Conservation (phyloP, 2,797 vertebrate genomes). For the Enteromius afrohamiltoni region DNA sequence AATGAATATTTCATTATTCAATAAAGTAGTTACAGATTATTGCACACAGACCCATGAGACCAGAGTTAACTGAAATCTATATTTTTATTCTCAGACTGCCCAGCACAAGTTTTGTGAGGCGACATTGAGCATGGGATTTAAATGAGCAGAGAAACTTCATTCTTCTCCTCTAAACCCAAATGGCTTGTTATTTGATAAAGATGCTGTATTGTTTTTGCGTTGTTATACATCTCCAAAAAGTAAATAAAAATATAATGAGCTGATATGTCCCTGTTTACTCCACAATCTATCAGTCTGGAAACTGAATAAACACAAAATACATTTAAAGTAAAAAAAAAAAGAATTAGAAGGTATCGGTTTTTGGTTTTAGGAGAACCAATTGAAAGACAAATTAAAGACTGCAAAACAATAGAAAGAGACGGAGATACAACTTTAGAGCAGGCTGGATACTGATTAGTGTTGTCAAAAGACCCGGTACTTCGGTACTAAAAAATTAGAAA, state of each 20-base stretch:
- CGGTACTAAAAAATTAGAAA: too few species aligned
- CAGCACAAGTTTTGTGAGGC: background rate
- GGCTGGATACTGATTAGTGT: too few species aligned
- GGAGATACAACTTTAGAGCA: background rate
- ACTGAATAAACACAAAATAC: background rate
- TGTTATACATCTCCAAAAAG: background rate
- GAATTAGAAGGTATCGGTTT: background rate
- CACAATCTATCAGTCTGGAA: background rate
- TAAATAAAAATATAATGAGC: background rate
- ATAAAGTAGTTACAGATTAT: conserved; percentile 6
- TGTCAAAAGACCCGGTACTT: too few species aligned
- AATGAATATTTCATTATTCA: conserved; percentile 33
- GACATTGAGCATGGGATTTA: background rate
- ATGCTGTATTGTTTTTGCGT: background rate
- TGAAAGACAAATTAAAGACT: background rate
- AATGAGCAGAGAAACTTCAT: background rate
- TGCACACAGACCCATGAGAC: conserved; percentile 5
- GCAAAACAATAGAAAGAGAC: conserved; percentile 4
- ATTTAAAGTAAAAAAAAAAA: background rate
- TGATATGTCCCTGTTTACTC: background rate
- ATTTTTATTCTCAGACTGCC: background rate
- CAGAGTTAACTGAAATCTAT: background rate
- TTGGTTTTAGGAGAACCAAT: background rate
- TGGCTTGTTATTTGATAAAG: background rate
- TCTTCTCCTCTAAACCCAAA: conserved; percentile 5